Percentiles rank a stretch among this genome's conserved stretches.
phyloP scores from a whole-genome alignment of 2,113 vertebrate genomes.

The Embiotoca jacksoni region DNA sequence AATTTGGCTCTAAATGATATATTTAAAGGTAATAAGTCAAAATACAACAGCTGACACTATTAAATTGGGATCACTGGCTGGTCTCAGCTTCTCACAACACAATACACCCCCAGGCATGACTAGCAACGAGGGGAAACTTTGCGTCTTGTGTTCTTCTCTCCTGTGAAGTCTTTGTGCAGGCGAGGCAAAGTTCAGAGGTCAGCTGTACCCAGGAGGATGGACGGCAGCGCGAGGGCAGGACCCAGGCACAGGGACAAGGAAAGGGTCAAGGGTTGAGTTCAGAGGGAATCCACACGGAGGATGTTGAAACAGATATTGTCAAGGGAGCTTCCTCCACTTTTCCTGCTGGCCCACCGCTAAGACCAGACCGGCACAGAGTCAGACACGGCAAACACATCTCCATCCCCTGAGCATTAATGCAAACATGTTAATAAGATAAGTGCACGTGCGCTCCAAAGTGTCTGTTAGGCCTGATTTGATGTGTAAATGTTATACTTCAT shows the following conservation, averaged over 20 bases:
- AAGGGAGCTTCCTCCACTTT: slow-evolving; percentile 39
- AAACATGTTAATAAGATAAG: slow-evolving; percentile 45
- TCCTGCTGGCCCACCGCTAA: slow-evolving; percentile 5
- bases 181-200: slow-evolving; percentile 79
- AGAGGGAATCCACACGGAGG: slow-evolving; percentile 74
- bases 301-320: slow-evolving; percentile 72
- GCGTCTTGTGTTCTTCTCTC: slow-evolving; percentile 67
- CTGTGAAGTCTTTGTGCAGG: slow-evolving; percentile 71
- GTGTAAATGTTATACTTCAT: slow-evolving; percentile 29
- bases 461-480: slow-evolving; percentile 24
- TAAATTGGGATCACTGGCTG: slow-evolving; percentile 20
- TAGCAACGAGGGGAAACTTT: slow-evolving; percentile 60
- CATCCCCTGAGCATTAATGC: neutral
- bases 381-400: slow-evolving; percentile 10
- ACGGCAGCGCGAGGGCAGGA: slow-evolving; percentile 61
- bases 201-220: slow-evolving; percentile 70
- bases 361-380: neutral
- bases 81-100: slow-evolving; percentile 40
- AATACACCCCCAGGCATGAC: slow-evolving; percentile 48
- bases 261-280: slow-evolving; percentile 77
- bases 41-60: slow-evolving; percentile 44
- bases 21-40: slow-evolving; percentile 31
- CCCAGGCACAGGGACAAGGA: slow-evolving; percentile 69
- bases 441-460: slow-evolving; percentile 19
- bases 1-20: neutral